Conservation (phyloP, 1,140 invertebrate species). For the Tenebrio molitor region DNA sequence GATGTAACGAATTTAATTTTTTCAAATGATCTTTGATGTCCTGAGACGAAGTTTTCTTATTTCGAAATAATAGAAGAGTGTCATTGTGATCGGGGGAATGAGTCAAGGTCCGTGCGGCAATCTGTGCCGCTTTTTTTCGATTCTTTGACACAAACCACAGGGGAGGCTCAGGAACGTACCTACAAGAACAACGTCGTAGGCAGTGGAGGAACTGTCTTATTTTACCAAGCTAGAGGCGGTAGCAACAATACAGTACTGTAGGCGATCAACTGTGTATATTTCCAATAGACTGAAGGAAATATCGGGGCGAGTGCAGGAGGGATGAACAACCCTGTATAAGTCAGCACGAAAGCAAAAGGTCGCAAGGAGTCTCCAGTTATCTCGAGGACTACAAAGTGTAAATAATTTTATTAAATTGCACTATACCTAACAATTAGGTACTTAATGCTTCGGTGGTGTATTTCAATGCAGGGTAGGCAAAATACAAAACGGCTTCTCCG, state of each 20-base stretch:
- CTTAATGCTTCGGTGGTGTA: constrained; percentile 6
- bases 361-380: background rate
- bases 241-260: background rate
- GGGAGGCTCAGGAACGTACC: background rate
- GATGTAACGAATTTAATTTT: background rate
- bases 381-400: constrained; percentile 5
- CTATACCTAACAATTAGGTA: no score
- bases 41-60: background rate
- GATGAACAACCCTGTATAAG: background rate
- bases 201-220: background rate
- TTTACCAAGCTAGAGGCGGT: background rate
- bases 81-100: background rate
- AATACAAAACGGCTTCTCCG: background rate
- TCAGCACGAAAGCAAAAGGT: background rate
- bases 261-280: background rate
- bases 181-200: background rate
- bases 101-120: constrained; percentile 1
- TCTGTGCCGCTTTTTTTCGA: background rate
- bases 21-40: background rate
- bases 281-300: no score
- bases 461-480: constrained; percentile 6
- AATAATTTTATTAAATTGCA: no score
- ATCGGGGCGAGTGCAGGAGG: no score
- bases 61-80: background rate
- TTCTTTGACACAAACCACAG: background rate